A percentile compares a stretch with the other conserved stretches of the same genome.
These are phyloP conservation scores for Eumeta japonica DNA, from an alignment of 1,140 invertebrate species.

Conservation along the genomic window DNA sequence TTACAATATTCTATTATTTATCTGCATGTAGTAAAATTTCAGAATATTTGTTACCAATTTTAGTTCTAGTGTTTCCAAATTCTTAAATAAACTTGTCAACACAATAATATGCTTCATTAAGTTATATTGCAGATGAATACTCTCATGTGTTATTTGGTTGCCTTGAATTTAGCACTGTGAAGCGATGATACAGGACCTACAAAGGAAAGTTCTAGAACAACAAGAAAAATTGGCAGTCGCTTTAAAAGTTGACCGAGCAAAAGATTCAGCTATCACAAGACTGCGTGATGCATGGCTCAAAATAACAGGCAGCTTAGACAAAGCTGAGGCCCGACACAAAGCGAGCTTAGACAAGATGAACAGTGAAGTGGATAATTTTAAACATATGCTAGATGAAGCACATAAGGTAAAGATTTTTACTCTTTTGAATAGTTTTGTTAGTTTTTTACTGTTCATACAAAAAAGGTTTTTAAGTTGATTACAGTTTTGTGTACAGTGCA, in stretches of 20 bases:
- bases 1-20: too few relatives aligned
- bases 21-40: slow-evolving; percentile 6
- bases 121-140: slow-evolving; percentile 2
- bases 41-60: background rate
- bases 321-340: slow-evolving; percentile 36
- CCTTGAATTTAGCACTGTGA: slow-evolving; percentile 83
- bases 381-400: slow-evolving; percentile 35
- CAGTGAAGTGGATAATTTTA: slow-evolving; percentile 43
- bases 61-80: background rate
- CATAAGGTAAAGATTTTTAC: slow-evolving; percentile 43
- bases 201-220: slow-evolving; percentile 70
- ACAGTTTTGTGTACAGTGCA: background rate
- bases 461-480: background rate
- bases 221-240: slow-evolving; percentile 78
- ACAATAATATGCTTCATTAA: background rate
- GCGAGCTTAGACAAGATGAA: slow-evolving; percentile 38
- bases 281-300: slow-evolving; percentile 58
- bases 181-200: slow-evolving; percentile 70
- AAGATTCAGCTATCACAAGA: slow-evolving; percentile 67
- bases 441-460: background rate
- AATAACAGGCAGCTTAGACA: slow-evolving; percentile 34
- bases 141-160: too few relatives aligned
- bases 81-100: background rate
- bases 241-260: slow-evolving; percentile 70
- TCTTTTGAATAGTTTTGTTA: too few relatives aligned